These are phyloP conservation scores for Anguilla pacifica DNA, from an alignment of 2,797 vertebrate genomes.

Conservation along the genomic window DNA sequence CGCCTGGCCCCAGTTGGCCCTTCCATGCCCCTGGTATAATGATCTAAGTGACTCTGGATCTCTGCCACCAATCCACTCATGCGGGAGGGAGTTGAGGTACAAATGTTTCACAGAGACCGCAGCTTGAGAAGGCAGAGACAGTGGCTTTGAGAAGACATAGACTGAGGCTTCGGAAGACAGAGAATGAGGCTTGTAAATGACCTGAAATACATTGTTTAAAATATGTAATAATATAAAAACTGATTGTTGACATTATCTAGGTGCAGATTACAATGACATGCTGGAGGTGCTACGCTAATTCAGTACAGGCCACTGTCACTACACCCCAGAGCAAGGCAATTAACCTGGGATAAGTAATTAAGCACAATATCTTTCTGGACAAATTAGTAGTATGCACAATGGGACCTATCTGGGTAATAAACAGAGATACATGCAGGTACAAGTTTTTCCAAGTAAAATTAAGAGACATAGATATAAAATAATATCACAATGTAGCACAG, in stretches of 20 bases:
- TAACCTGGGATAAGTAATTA: background rate
- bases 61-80: slow-evolving; percentile 67
- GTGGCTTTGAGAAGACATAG: too few relatives aligned
- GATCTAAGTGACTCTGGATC: slow-evolving; percentile 85
- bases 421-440: background rate
- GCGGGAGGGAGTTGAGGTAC: background rate
- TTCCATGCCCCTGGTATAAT: slow-evolving; percentile 77
- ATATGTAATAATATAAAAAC: background rate
- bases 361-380: background rate
- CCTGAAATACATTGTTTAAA: background rate
- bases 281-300: background rate
- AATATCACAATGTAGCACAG: too few relatives aligned
- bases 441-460: too few relatives aligned
- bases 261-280: background rate
- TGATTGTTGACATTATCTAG: background rate
- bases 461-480: too few relatives aligned
- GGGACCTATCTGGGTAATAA: background rate
- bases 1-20: slow-evolving; percentile 68
- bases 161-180: too few relatives aligned
- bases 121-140: background rate
- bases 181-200: too few relatives aligned
- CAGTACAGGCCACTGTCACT: background rate
- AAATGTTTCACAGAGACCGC: background rate
- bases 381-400: background rate
- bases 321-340: background rate